Base-by-base conservation (phyloP, 1,140 invertebrate species). In the Whitmania pigra region DNA sequence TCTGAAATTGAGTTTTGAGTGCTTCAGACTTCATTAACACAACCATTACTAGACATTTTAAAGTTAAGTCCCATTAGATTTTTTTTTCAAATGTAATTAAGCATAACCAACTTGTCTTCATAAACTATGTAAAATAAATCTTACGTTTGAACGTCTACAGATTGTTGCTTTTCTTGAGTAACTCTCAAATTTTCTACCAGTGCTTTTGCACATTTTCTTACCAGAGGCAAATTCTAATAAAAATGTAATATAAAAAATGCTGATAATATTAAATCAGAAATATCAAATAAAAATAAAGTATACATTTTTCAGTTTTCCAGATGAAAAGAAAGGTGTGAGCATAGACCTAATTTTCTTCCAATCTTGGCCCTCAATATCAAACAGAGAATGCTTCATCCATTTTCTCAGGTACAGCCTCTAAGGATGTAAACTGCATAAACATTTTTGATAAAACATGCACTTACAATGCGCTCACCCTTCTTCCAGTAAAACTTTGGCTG, bases 231-330 rank as follows among this genome's bases (percentile, higher is more conserved):
- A 31, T 31, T 63, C 57, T 63, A 25, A 63, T 25, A 63, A 63
- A 25, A 49, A 49, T 11, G 13, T 49, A 7, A 49, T 17, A 49
- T 49, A 4, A 49, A n/a, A 17, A 49, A 49, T 11, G 43, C 9
- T 17, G 15, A 11, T 49, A 17, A 49, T 49, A 49, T 49, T 49
- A 49, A 49, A 49, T 49, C 43, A 49, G 43, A 49, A 49, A 49
- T 11, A 49, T 49, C 9, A 49, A 49, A 11, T 6, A 63, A 63
- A 6, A 25, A 63, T 9, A n/a, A 63, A 68, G 36, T n/a, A 9
- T 53, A 70, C 69, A 53, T 70, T n/a, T 70, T 53, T 70, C 36
- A 70, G 53, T 29, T 53, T 70, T 70, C 36, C 18, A 25, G 49
- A 25, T 25, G 31, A 49, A 25, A 70, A 70, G 69, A 70, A 70